Conservation (phyloP, 1,140 invertebrate genomes). For the Colletes latitarsis region DNA sequence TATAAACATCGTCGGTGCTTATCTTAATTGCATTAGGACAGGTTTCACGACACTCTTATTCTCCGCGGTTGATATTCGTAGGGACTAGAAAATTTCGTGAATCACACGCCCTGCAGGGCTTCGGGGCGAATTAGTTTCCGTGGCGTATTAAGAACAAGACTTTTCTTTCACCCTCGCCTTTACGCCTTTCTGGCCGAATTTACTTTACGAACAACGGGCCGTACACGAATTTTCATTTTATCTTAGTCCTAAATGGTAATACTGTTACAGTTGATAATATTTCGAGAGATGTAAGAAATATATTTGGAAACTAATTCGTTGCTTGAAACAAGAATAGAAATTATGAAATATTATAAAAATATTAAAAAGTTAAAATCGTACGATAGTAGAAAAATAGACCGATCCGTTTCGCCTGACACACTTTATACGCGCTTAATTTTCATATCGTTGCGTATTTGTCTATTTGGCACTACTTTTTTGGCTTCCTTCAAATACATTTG, state of each 20-base stretch:
- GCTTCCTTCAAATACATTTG: slow-evolving; percentile 49
- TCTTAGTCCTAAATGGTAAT: too few species aligned
- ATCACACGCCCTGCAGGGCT: slow-evolving; percentile 47
- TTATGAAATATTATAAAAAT: too few species aligned
- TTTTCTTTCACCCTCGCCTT: slow-evolving; percentile 11
- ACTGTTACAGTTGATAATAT: too few species aligned
- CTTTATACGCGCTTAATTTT: slow-evolving; percentile 50
- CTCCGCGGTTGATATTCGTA: slow-evolving; percentile 37
- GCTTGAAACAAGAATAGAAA: too few species aligned
- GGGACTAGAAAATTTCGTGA: slow-evolving; percentile 69
- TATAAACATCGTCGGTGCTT: slow-evolving; percentile 71
- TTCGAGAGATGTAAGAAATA: too few species aligned
- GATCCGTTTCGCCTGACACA: slow-evolving; percentile 39
- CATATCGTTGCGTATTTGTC: slow-evolving; percentile 47
- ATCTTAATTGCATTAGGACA: slow-evolving; percentile 75
- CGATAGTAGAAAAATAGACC: not conserved
- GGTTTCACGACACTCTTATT: slow-evolving; percentile 63
- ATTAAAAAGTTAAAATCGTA: not conserved
- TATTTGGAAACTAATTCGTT: too few species aligned
- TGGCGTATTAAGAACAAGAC: slow-evolving; percentile 50
- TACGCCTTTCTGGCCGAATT: slow-evolving; percentile 44
- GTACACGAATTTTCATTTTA: slow-evolving; percentile 13
- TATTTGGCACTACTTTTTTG: slow-evolving; percentile 55
- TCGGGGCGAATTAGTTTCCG: slow-evolving; percentile 60
- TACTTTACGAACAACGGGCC: slow-evolving; percentile 40